phyloP scores from a whole-genome alignment of 2,888 invertebrate species.

The Drosophila leonis region DNA sequence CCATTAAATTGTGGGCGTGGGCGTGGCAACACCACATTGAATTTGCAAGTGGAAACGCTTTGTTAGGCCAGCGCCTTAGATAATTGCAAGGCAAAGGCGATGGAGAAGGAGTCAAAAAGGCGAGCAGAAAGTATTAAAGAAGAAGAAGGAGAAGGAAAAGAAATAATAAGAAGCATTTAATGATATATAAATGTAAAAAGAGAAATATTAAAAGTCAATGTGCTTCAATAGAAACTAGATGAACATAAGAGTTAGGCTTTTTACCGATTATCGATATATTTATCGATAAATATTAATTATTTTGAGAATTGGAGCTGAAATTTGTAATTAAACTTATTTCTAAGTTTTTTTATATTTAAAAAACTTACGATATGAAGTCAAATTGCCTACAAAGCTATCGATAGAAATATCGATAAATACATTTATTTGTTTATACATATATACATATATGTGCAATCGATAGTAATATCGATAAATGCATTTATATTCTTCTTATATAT shows the following conservation, averaged over 20 bases:
- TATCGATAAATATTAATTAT: not conserved
- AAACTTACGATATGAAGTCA: not conserved
- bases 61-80: conserved; percentile 21
- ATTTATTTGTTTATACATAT: not conserved
- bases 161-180: not conserved
- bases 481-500: not conserved
- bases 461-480: not conserved
- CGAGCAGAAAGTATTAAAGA: not conserved
- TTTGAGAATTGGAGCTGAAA: not conserved
- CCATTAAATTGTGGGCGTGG: conserved; percentile 13
- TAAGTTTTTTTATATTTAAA: not conserved
- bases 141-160: not conserved
- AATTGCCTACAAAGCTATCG: not conserved
- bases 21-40: conserved; percentile 25
- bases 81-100: conserved; percentile 44
- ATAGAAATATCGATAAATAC: not conserved
- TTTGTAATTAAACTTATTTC: not conserved
- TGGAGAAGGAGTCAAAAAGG: not conserved
- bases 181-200: not conserved
- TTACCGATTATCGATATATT: not conserved
- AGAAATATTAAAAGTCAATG: not conserved
- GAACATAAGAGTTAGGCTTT: not conserved
- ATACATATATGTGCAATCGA: not conserved
- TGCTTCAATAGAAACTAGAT: not conserved
- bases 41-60: conserved; percentile 13